Percentiles rank a stretch among this genome's conserved stretches.
Evolutionary conservation across 2,113 vertebrate genomes (phyloP).

Genomic region (Theropithecus gelada): DNA sequence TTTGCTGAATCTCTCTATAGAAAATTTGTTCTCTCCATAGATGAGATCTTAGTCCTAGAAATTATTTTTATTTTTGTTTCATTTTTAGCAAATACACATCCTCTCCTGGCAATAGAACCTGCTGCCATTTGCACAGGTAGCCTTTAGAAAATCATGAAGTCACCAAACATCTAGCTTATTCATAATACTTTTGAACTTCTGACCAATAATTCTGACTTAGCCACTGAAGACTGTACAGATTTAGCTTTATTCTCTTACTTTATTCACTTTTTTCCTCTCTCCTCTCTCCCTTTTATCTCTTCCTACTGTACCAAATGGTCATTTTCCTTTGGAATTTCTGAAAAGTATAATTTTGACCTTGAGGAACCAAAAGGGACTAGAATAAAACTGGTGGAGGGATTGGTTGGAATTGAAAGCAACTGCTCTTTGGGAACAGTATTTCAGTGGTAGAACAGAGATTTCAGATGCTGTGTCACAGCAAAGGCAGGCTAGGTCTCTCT

Average conservation of each 20-base stretch:
- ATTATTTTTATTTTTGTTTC: not conserved
- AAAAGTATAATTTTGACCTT: not conserved
- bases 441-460: not conserved
- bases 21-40: not conserved
- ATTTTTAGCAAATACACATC: not conserved
- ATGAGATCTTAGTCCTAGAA: too few species aligned
- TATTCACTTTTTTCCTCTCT: not conserved
- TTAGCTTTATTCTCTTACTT: not conserved
- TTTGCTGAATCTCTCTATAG: not conserved
- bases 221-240: not conserved
- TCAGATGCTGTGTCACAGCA: not conserved
- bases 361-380: not conserved
- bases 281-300: not conserved
- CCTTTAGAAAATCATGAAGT: not conserved
- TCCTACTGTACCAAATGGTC: not conserved
- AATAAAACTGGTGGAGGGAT: not conserved
- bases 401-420: not conserved
- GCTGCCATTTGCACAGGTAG: not conserved
- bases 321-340: not conserved
- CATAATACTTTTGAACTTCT: not conserved
- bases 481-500: not conserved
- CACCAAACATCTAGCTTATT: not conserved
- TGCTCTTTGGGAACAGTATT: not conserved
- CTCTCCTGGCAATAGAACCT: not conserved
- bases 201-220: not conserved